Conservation (phyloP, 2,113 vertebrate species). For the Xenopus borealis region DNA sequence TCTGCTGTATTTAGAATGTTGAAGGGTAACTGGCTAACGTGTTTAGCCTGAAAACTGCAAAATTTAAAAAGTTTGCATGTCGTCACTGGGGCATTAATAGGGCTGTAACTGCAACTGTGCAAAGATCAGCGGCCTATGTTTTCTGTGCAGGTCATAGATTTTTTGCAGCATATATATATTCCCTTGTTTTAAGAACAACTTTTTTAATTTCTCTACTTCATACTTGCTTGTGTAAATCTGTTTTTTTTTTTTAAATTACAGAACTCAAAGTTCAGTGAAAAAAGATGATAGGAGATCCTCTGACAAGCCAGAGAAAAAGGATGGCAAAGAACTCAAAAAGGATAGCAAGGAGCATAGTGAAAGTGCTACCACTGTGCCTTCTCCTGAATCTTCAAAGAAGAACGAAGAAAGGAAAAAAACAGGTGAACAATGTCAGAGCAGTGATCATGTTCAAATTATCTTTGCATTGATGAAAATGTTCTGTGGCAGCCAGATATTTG, state of each 20-base stretch:
- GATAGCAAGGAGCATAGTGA: conserved; percentile 79
- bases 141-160: conserved; percentile 61
- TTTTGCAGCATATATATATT: no score
- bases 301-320: conserved; percentile 88
- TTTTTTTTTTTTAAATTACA: conserved; percentile 47
- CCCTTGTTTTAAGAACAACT: no score
- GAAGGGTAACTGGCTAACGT: no score
- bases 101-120: no score
- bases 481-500: no score
- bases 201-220: no score
- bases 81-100: no score
- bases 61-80: no score
- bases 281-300: conserved; percentile 88
- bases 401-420: conserved; percentile 84
- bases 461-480: no score
- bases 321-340: conserved; percentile 85
- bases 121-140: conserved; percentile 66
- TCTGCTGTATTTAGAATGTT: no score
- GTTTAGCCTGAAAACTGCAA: no score
- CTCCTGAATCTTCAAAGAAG: conserved; percentile 75
- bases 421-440: conserved; percentile 59
- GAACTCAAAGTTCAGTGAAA: conserved; percentile 75
- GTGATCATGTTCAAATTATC: not conserved
- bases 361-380: conserved; percentile 65
- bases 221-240: no score